A percentile compares a stretch with the other conserved stretches of the same genome.
phyloP scores from a whole-genome alignment of 2,888 invertebrate genomes.

The Tetheella fluctuosa region DNA sequence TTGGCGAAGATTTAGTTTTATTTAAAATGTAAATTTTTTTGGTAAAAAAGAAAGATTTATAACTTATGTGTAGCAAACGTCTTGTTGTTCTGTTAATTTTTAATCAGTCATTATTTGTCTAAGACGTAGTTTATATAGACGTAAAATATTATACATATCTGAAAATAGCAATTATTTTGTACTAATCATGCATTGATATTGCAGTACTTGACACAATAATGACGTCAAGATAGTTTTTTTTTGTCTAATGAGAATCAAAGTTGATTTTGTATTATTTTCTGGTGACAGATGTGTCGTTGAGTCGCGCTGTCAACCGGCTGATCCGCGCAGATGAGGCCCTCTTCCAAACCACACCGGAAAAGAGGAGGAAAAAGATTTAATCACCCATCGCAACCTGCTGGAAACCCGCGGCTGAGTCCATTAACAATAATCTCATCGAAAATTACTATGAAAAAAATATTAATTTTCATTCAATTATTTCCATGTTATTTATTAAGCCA shows the following conservation, averaged over 20 bases:
- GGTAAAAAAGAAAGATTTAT: too few species aligned
- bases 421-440: constrained; percentile 2
- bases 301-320: constrained; percentile 78
- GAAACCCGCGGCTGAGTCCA: constrained; percentile 19
- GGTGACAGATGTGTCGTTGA: constrained; percentile 79
- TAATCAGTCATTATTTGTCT: constrained; percentile 16
- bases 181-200: neutral
- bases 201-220: neutral
- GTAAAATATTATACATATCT: constrained; percentile 8
- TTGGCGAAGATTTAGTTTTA: too few species aligned
- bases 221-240: neutral
- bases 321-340: constrained; percentile 77
- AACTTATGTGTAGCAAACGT: neutral
- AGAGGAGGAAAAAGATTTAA: constrained; percentile 80
- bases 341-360: constrained; percentile 77
- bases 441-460: neutral
- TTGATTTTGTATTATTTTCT: constrained; percentile 43
- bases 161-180: too few species aligned
- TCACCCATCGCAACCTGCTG: constrained; percentile 27
- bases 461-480: too few species aligned
- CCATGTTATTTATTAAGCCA: neutral
- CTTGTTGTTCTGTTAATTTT: neutral
- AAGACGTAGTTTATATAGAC: constrained; percentile 28
- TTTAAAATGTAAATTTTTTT: too few species aligned
- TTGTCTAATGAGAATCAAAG: constrained; percentile 16